phyloP scores from a whole-genome alignment of 2,888 invertebrate genomes.

The Branchellion lobata region DNA sequence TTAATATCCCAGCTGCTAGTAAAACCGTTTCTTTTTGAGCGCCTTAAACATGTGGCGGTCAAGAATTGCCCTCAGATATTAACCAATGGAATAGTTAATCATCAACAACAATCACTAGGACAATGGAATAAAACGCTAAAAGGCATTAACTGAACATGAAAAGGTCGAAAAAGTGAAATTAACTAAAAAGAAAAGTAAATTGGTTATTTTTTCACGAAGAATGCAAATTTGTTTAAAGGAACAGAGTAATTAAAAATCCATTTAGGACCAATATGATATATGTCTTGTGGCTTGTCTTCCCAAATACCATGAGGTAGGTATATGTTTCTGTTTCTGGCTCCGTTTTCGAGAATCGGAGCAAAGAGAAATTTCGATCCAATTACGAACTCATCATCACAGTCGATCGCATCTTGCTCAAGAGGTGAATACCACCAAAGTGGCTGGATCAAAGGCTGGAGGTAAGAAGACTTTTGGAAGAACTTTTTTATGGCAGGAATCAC shows the following conservation, averaged over 20 bases:
- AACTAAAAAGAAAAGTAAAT: too few relatives aligned
- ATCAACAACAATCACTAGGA: too few relatives aligned
- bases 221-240: constrained; percentile 38
- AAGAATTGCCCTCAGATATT: too few relatives aligned
- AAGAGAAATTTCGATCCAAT: constrained; percentile 86
- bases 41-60: too few relatives aligned
- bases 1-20: too few relatives aligned
- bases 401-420: constrained; percentile 74
- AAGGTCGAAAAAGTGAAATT: too few relatives aligned
- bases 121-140: too few relatives aligned
- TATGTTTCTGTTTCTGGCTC: constrained; percentile 75
- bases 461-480: constrained; percentile 7
- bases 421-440: constrained; percentile 83
- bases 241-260: constrained; percentile 44
- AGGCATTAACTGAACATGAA: too few relatives aligned
- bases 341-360: constrained; percentile 77
- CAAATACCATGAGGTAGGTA: constrained; percentile 78
- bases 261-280: constrained; percentile 36
- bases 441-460: constrained; percentile 72
- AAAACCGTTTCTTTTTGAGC: too few relatives aligned
- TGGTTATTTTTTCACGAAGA: constrained; percentile 43
- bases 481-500: constrained; percentile 42
- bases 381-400: constrained; percentile 80
- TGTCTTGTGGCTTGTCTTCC: constrained; percentile 38
- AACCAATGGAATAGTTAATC: too few relatives aligned